Conservation (phyloP, 2,888 invertebrate species). For the Drosophila macrospina region DNA sequence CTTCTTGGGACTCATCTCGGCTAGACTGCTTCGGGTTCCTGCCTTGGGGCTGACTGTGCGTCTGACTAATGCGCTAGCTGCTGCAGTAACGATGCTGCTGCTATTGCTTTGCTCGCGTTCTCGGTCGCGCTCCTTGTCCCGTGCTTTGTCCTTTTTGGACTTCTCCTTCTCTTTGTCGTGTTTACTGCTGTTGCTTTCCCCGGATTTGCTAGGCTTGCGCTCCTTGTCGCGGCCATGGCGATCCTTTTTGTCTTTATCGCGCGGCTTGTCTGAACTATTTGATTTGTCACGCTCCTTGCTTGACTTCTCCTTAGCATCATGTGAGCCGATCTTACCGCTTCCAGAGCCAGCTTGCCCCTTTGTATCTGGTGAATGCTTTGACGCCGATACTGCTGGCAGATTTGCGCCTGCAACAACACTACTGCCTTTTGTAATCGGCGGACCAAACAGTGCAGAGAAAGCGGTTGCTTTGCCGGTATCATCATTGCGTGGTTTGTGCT, state of each 20-base stretch:
- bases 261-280: slow-evolving; percentile 68
- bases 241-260: slow-evolving; percentile 87
- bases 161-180: slow-evolving; percentile 86
- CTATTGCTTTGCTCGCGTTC: slow-evolving; percentile 83
- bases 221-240: slow-evolving; percentile 87
- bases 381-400: slow-evolving; percentile 53
- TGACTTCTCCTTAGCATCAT: slow-evolving; percentile 81
- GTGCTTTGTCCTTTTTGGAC: slow-evolving; percentile 86
- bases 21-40: slow-evolving; percentile 37
- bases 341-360: slow-evolving; percentile 41
- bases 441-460: slow-evolving; percentile 93
- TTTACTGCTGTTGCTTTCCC: slow-evolving; percentile 81
- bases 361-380: slow-evolving; percentile 86
- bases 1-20: slow-evolving; percentile 71
- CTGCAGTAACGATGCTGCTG: slow-evolving; percentile 25
- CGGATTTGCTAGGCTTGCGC: slow-evolving; percentile 84
- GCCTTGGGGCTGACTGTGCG: slow-evolving; percentile 72
- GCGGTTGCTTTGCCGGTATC: slow-evolving; percentile 88
- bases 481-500: slow-evolving; percentile 87
- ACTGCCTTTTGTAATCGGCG: slow-evolving; percentile 92
- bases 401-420: slow-evolving; percentile 85
- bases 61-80: slow-evolving; percentile 45
- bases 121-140: slow-evolving; percentile 87
- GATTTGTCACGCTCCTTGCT: slow-evolving; percentile 82
- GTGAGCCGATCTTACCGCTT: slow-evolving; percentile 49